Conservation (phyloP, 2,888 invertebrate genomes). For the Spilarctia lutea region DNA sequence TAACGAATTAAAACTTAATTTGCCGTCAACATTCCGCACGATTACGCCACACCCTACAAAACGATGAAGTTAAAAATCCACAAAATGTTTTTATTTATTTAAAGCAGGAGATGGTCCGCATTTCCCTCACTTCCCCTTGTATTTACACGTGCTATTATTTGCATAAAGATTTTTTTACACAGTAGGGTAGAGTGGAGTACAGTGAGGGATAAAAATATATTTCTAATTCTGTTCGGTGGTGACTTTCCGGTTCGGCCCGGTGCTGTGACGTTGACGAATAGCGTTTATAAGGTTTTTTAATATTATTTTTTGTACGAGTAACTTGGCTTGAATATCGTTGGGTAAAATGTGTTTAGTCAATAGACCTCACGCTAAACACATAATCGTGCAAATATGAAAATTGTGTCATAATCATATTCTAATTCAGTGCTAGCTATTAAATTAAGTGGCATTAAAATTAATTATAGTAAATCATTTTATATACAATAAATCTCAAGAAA, state of each 20-base stretch:
- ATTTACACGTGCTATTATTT: constrained; percentile 85
- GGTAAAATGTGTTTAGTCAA: constrained; percentile 19
- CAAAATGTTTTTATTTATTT: constrained; percentile 59
- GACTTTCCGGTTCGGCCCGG: constrained; percentile 77
- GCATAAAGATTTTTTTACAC: constrained; percentile 82
- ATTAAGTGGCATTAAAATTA: not conserved
- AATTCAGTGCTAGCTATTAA: not conserved
- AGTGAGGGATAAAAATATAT: constrained; percentile 82
- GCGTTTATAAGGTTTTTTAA: constrained; percentile 73
- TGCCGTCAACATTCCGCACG: constrained; percentile 44
- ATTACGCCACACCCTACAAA: constrained; percentile 44
- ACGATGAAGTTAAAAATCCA: constrained; percentile 39
- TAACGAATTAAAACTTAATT: constrained; percentile 42
- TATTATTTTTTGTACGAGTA: constrained; percentile 66
- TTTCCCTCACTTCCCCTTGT: constrained; percentile 73
- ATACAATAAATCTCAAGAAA: not conserved
- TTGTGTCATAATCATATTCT: not conserved
- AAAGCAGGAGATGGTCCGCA: constrained; percentile 51
- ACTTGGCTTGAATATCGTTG: constrained; percentile 26
- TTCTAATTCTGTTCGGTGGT: constrained; percentile 81
- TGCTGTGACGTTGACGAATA: constrained; percentile 80
- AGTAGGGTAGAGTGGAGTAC: constrained; percentile 65
- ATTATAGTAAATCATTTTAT: not conserved
- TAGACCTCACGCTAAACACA: not conserved
- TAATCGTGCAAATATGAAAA: not conserved